phyloP scores from a whole-genome alignment of 2,797 vertebrate species.

The Enteromius argenteus region DNA sequence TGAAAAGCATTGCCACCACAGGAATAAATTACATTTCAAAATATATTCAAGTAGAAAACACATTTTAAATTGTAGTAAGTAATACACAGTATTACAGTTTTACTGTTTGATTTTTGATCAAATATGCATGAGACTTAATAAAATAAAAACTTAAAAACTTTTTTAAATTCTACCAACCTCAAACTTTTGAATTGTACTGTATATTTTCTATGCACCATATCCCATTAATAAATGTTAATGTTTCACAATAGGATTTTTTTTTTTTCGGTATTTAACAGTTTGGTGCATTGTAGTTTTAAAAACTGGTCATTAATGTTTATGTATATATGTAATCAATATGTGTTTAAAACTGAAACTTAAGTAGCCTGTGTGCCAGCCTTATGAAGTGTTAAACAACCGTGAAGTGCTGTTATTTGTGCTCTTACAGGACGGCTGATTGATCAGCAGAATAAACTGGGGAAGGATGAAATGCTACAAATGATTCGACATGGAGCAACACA shows the following conservation, averaged over 20 bases:
- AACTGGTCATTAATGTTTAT: too few species aligned
- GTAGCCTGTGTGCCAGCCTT: neutral
- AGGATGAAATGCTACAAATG: constrained; percentile 92
- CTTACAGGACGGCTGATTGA: constrained; percentile 85
- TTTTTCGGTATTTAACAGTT: neutral
- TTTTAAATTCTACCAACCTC: too few species aligned
- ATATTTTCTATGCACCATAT: neutral
- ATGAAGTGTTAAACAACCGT: neutral
- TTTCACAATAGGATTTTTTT: neutral
- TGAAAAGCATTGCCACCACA: neutral
- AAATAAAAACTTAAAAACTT: neutral
- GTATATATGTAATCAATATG: too few species aligned
- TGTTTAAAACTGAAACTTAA: too few species aligned
- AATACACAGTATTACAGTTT: neutral
- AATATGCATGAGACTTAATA: neutral
- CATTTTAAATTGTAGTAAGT: neutral
- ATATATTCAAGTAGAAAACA: neutral
- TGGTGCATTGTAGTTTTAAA: neutral
- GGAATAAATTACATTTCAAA: neutral
- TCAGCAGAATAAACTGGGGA: constrained; percentile 87
- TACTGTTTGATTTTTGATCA: neutral
- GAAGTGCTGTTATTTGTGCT: constrained; percentile 17
- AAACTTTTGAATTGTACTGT: too few species aligned
- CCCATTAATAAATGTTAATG: neutral
- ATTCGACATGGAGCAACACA: constrained; percentile 88